These are phyloP conservation scores for Dryomyza anilis DNA, from an alignment of 2,888 invertebrate genomes.

Conservation along the genomic window DNA sequence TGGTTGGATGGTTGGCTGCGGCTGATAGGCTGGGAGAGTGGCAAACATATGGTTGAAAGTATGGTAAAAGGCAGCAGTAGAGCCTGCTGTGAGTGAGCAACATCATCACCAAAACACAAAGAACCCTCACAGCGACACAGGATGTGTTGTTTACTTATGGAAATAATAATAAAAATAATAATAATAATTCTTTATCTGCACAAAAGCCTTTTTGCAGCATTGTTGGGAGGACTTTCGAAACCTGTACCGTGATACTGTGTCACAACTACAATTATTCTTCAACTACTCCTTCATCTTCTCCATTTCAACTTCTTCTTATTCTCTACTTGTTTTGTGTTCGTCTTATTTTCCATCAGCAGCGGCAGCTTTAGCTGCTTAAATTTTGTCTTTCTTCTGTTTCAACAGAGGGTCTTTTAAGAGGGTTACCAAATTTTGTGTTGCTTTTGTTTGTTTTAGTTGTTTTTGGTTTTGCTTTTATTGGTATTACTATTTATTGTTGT, in stretches of 20 bases:
- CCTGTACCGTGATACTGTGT: too few relatives aligned
- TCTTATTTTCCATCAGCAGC: neutral
- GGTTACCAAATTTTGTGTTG: neutral
- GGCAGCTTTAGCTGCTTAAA: neutral
- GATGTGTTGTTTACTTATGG: slow-evolving; percentile 2
- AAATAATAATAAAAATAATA: slow-evolving; percentile 12
- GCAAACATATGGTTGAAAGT: too few relatives aligned
- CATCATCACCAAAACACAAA: too few relatives aligned
- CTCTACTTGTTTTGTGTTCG: neutral
- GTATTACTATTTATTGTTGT: neutral
- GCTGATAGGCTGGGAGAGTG: neutral
- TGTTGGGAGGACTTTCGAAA: neutral
- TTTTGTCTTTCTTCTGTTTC: neutral
- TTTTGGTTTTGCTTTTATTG: neutral
- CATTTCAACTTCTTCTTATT: neutral
- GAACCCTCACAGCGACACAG: too few relatives aligned
- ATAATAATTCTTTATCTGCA: slow-evolving; percentile 15
- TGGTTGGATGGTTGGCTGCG: neutral
- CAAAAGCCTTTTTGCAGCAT: neutral
- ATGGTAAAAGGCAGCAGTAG: too few relatives aligned
- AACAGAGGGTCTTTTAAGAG: too few relatives aligned
- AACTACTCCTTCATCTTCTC: neutral
- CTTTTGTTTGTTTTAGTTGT: neutral
- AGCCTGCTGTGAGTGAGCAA: too few relatives aligned
- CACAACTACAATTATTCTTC: neutral